Evolutionary conservation across 2,888 invertebrate species (phyloP), one percentile per base, ranked within the genome.

Genomic region (Augiades crinisus): DNA sequence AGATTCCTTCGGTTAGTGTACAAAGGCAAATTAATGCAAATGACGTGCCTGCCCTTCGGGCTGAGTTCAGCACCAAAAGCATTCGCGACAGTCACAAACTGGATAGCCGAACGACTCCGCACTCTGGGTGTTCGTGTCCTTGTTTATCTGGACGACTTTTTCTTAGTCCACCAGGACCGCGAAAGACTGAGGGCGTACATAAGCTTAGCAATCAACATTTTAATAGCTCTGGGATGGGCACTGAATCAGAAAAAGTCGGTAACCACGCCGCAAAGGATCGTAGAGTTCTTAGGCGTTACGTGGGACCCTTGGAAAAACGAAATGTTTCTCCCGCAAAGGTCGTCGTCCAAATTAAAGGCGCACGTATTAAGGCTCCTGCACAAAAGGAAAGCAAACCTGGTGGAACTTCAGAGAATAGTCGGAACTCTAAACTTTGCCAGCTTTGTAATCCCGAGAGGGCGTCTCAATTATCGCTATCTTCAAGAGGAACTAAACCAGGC

Each of bases 11-110:
- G 62, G 0, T 38, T 69, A 1, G 17, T 59, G 5, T 65, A 63
- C 54, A 17, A 46, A 21, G 30, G 21, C 1, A 37, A 59, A 24
- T 16, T 63, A 2, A 24, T 55, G 0, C 43, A 60, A 46, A 62
- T 68, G 65, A 70, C 60, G 0, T 68, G 65, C 7, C 56, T 70
- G 0, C 31, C 31, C 13, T 13, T 31, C 30, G 10, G 30, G 10
- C 30, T 30, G n/a, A 30, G 10, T 4, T 30, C 19, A 4, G 19
- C 19, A 3, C 19, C 19, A 5, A 4, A 19, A 19, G 19, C 19
- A 3, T 19, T 19, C 2, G 30, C 30, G 2, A 10, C 5, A 12
- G 13, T 31, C 3, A 13, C 31, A 2, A 31, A 31, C 5, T 31
- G 31, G 30, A 13, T 31, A 5, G 31, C 13, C 5, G 13, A 31